Conservation (phyloP, 2,888 invertebrate species). For the Leptinotarsa haldemani region DNA sequence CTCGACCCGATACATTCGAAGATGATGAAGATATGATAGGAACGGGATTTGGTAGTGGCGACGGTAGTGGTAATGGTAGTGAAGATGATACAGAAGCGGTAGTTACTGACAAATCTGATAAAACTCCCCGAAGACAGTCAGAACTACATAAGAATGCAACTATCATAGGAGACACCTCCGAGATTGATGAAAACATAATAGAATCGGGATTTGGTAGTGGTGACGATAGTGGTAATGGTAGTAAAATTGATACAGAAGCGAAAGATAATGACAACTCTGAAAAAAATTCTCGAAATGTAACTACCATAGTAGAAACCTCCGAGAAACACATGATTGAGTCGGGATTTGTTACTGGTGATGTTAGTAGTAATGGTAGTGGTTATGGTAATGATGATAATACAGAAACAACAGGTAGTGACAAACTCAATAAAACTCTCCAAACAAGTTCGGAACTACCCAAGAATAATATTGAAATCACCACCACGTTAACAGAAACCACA, state of each 20-base stretch:
- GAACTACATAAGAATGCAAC: too few species aligned
- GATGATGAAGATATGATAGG: slow-evolving; percentile 16
- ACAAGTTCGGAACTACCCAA: too few species aligned
- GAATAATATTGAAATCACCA: too few species aligned
- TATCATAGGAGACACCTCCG: too few species aligned
- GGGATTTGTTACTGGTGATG: not conserved
- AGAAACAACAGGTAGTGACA: not conserved
- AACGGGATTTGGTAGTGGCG: not conserved
- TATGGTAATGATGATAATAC: not conserved
- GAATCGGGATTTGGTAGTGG: not conserved
- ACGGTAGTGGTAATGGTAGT: not conserved
- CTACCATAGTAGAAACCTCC: too few species aligned
- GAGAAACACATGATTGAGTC: not conserved
- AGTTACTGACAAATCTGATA: too few species aligned
- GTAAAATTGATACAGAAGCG: not conserved
- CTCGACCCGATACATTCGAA: not conserved
- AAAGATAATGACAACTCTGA: not conserved
- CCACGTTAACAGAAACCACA: too few species aligned
- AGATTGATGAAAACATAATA: not conserved
- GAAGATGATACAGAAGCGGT: not conserved
- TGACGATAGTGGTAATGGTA: slow-evolving; percentile 1
- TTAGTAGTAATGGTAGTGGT: not conserved
- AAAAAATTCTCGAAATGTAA: too few species aligned
- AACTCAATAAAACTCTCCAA: not conserved
- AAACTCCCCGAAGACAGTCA: too few species aligned